Conservation (phyloP, 2,113 vertebrate species). For the Apus apus region DNA sequence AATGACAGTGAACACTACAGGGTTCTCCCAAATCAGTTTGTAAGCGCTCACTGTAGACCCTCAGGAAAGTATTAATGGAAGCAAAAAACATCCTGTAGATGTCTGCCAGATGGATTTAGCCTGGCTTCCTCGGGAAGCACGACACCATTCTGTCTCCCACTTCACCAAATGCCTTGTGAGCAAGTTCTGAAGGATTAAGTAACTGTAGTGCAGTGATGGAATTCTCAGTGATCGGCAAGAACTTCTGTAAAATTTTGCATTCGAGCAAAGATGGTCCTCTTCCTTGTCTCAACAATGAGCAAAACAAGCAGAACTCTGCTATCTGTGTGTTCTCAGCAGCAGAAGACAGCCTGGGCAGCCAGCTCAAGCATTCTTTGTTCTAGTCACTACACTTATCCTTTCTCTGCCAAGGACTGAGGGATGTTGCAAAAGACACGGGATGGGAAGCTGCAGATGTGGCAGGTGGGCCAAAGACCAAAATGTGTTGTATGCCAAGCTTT, state of each 20-base stretch:
- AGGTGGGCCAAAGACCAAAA: neutral
- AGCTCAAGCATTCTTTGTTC: neutral
- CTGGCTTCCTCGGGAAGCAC: neutral
- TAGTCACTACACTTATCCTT: neutral
- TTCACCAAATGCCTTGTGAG: neutral
- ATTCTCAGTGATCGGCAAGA: neutral
- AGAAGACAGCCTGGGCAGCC: neutral
- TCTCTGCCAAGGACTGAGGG: neutral
- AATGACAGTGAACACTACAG: neutral
- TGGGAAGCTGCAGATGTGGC: neutral
- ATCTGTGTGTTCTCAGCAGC: neutral
- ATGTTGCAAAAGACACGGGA: accelerated
- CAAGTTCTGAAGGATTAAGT: neutral
- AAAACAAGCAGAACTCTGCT: neutral
- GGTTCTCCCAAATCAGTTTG: neutral
- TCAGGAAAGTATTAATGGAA: neutral
- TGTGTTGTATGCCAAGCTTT: neutral
- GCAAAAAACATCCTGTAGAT: neutral
- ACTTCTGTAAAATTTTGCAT: neutral
- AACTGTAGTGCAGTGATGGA: neutral
- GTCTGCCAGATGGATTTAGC: neutral
- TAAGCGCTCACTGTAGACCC: neutral
- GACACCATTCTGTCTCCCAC: accelerated
- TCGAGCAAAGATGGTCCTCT: neutral
- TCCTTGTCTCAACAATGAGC: neutral